A percentile compares a stretch with the other conserved stretches of the same genome.
Conservation (phyloP, 2,888 invertebrate genomes). For the Pimpla rufipes region DNA sequence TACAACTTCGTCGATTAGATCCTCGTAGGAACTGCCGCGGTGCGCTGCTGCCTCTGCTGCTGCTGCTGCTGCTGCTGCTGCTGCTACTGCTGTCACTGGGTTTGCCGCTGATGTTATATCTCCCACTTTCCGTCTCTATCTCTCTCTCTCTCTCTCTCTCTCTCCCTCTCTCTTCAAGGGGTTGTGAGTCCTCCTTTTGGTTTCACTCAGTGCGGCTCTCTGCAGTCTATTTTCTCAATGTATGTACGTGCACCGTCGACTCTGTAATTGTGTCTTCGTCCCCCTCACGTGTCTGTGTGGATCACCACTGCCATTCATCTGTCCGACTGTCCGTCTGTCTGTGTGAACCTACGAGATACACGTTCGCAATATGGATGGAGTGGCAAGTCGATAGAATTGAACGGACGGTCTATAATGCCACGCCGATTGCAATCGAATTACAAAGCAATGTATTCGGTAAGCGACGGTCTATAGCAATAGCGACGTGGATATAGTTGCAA, state of each 20-base stretch:
- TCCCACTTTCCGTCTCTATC: constrained; percentile 63
- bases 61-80: constrained; percentile 26
- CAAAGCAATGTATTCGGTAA: constrained; percentile 27
- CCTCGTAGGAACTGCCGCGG: constrained; percentile 72
- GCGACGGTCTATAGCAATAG: constrained; percentile 10
- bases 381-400: constrained; percentile 15
- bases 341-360: not conserved
- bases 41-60: constrained; percentile 35
- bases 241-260: not conserved
- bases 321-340: constrained; percentile 1
- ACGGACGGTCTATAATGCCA: constrained; percentile 15
- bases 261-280: constrained; percentile 24
- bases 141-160: constrained; percentile 56
- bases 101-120: constrained; percentile 47
- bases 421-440: constrained; percentile 53
- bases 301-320: not conserved
- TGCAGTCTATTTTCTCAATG: constrained; percentile 2
- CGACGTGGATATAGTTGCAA: not conserved
- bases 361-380: constrained; percentile 39
- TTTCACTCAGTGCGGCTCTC: constrained; percentile 26
- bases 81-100: constrained; percentile 43
- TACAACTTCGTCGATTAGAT: constrained; percentile 81
- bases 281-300: constrained; percentile 3
- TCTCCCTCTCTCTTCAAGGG: constrained; percentile 57
- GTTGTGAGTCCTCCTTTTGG: constrained; percentile 18